Conservation (phyloP, 2,888 invertebrate genomes). For the Cantharis nigra region DNA sequence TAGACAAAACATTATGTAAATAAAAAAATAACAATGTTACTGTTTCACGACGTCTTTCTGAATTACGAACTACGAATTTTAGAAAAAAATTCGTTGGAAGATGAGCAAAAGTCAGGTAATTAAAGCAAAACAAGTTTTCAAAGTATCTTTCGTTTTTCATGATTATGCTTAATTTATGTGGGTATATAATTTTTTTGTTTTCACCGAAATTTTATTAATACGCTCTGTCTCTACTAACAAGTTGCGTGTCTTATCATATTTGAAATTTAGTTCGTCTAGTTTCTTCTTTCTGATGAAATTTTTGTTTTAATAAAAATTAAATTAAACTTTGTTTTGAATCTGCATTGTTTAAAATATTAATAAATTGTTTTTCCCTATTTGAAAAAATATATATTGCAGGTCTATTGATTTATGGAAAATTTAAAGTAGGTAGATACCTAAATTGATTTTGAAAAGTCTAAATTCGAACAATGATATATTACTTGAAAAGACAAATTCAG, state of each 20-base stretch:
- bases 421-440: neutral
- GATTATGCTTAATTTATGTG: neutral
- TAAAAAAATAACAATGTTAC: neutral
- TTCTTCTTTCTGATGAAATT: neutral
- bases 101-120: neutral
- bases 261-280: neutral
- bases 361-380: neutral
- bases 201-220: neutral
- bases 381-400: neutral
- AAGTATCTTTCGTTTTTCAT: neutral
- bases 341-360: neutral
- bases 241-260: neutral
- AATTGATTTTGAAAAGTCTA: neutral
- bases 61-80: neutral
- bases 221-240: neutral
- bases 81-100: neutral
- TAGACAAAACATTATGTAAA: neutral
- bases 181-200: neutral
- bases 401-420: neutral
- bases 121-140: neutral
- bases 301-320: neutral
- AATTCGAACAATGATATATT: conserved; percentile 14
- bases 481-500: conserved; percentile 15
- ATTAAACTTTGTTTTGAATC: neutral
- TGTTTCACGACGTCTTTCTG: neutral